Percentiles rank a stretch among this genome's conserved stretches.
phyloP scores from a whole-genome alignment of 1,140 invertebrate genomes.

The Procambarus virginalis region DNA sequence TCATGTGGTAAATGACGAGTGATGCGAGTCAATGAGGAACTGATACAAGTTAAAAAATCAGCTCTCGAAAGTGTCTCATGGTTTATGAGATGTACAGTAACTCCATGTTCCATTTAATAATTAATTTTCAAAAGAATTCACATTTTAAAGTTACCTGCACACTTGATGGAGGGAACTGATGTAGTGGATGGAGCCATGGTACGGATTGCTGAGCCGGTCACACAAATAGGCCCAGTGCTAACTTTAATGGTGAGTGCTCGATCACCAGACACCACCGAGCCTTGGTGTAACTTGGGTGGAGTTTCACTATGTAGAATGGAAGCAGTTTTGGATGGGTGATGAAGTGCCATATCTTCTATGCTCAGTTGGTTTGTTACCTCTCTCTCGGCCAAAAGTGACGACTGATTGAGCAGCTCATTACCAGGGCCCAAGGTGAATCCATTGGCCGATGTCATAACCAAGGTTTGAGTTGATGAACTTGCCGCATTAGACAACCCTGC shows the following conservation, averaged over 20 bases:
- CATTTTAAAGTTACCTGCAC: constrained; percentile 16
- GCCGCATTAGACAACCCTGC: neutral
- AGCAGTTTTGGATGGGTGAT: neutral
- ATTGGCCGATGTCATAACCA: neutral
- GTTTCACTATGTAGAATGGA: neutral
- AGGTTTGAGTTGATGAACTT: neutral
- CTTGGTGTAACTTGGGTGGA: neutral
- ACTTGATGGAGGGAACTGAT: constrained; percentile 41
- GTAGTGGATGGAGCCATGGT: neutral
- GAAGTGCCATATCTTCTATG: neutral
- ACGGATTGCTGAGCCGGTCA: neutral
- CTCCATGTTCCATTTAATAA: no score
- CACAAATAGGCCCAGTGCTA: constrained; percentile 36
- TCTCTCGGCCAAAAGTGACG: neutral
- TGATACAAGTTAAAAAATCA: no score
- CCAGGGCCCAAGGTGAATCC: neutral
- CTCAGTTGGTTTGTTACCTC: neutral
- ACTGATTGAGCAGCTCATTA: neutral
- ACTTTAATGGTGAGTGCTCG: constrained; percentile 48
- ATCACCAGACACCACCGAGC: neutral
- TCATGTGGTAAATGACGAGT: no score
- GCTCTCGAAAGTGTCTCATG: no score
- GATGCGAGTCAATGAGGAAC: no score
- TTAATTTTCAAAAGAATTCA: neutral
- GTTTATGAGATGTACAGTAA: no score